phyloP scores from a whole-genome alignment of 2,113 vertebrate genomes.

The Danio rerio region DNA sequence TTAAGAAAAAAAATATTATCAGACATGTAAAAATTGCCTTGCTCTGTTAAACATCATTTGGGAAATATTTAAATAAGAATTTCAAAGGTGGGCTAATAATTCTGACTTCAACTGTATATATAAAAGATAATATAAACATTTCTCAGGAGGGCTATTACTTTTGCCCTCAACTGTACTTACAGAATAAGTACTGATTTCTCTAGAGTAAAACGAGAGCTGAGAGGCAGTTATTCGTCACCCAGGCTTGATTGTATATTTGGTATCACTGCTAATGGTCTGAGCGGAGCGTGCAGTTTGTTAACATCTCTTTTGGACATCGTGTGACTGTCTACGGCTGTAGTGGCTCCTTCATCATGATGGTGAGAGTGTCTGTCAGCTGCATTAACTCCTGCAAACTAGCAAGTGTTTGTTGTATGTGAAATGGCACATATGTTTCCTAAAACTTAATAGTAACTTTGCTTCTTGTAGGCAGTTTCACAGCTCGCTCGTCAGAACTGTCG shows the following conservation, averaged over 20 bases:
- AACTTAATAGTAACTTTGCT: slow-evolving; percentile 50
- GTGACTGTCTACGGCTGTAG: slow-evolving; percentile 66
- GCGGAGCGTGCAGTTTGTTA: slow-evolving; percentile 67
- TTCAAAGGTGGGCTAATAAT: too few species aligned
- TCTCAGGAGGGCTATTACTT: too few species aligned
- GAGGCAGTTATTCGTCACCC: slow-evolving; percentile 62
- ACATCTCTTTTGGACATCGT: slow-evolving; percentile 67
- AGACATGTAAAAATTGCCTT: too few species aligned
- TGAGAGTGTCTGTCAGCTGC: slow-evolving; percentile 69
- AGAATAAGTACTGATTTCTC: too few species aligned
- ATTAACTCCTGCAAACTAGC: slow-evolving; percentile 70
- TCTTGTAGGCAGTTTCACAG: slow-evolving; percentile 1
- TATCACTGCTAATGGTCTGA: slow-evolving; percentile 65
- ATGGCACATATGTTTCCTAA: slow-evolving; percentile 68
- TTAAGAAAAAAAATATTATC: too few species aligned
- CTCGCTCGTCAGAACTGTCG: not conserved
- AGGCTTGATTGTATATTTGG: slow-evolving; percentile 65
- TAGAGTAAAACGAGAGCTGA: too few species aligned
- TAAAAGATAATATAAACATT: too few species aligned
- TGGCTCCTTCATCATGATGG: slow-evolving; percentile 66
- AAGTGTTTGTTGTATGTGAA: slow-evolving; percentile 72
- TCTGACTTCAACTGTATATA: too few species aligned
- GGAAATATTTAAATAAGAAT: too few species aligned
- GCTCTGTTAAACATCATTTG: too few species aligned
- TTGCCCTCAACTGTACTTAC: too few species aligned